These are phyloP conservation scores for Cataglyphis albicans DNA, from an alignment of 2,888 invertebrate genomes.

Conservation along the genomic window DNA sequence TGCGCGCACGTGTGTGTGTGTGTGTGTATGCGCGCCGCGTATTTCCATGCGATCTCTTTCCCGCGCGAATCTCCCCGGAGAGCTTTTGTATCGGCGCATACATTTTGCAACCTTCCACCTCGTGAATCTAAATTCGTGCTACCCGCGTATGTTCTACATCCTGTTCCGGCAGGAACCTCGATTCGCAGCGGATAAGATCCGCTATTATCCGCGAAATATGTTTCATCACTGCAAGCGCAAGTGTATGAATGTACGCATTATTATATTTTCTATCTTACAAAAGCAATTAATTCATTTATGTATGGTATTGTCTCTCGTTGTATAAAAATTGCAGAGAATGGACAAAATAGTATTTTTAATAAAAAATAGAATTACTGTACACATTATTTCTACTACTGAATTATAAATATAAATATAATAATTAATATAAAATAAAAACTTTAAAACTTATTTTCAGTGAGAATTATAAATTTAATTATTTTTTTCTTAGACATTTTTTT, in stretches of 20 bases:
- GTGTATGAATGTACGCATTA: neutral
- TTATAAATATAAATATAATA: neutral
- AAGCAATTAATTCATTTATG: neutral
- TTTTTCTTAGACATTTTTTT: too few relatives aligned
- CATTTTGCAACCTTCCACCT: conserved; percentile 3
- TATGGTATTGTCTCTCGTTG: neutral
- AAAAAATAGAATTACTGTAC: neutral
- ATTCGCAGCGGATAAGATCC: conserved; percentile 19
- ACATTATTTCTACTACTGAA: neutral
- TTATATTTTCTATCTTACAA: neutral
- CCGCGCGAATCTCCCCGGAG: conserved; percentile 24
- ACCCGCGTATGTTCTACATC: conserved; percentile 2
- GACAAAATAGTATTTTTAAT: neutral
- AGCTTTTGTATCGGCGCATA: conserved; percentile 44
- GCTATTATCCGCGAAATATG: neutral
- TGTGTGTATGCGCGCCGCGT: neutral
- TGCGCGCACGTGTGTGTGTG: too few relatives aligned
- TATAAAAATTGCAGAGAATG: neutral
- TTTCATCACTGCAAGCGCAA: conserved; percentile 6
- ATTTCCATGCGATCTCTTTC: conserved; percentile 30
- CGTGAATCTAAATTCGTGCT: conserved; percentile 1
- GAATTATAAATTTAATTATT: too few relatives aligned
- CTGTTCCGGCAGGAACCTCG: conserved; percentile 10
- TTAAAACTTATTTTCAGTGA: neutral
- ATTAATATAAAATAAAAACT: neutral